A percentile compares a stretch with the other conserved stretches of the same genome.
Evolutionary conservation across 2,113 vertebrate species (phyloP).

Genomic region (Hyla sarda): DNA sequence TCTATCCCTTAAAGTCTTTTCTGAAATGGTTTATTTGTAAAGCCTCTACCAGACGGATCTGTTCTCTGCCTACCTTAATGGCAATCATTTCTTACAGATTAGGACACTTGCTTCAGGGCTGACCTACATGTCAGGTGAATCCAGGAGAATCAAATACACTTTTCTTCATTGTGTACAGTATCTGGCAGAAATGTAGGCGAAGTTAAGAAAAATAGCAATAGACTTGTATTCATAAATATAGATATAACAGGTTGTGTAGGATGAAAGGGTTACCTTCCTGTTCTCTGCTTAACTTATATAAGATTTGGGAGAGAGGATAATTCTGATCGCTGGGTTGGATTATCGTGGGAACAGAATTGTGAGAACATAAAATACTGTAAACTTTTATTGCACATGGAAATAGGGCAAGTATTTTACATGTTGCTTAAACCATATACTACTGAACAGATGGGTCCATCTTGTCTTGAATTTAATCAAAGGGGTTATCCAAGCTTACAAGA

Average conservation of each 20-base stretch:
- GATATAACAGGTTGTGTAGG: background rate
- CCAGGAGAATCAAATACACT: background rate
- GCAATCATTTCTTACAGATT: slow-evolving; percentile 57
- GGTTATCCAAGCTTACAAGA: too few relatives aligned
- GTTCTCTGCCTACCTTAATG: slow-evolving; percentile 58
- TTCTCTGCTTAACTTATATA: background rate
- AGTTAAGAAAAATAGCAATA: background rate
- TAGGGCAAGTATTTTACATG: background rate
- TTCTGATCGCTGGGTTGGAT: background rate
- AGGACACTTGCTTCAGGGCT: slow-evolving; percentile 30
- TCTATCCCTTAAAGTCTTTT: slow-evolving; percentile 49
- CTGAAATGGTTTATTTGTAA: slow-evolving; percentile 58
- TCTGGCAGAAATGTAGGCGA: background rate
- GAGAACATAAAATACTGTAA: background rate
- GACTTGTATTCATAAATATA: background rate
- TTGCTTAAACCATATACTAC: background rate
- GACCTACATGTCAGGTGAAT: slow-evolving; percentile 13
- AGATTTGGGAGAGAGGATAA: background rate
- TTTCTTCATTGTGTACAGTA: background rate
- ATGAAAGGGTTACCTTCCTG: slow-evolving; percentile 6
- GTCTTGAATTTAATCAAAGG: too few relatives aligned
- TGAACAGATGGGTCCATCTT: too few relatives aligned
- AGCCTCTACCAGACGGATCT: slow-evolving; percentile 39
- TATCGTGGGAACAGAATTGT: background rate
- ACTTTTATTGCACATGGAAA: background rate